Conservation (phyloP, 2,888 invertebrate species). For the Actias luna region DNA sequence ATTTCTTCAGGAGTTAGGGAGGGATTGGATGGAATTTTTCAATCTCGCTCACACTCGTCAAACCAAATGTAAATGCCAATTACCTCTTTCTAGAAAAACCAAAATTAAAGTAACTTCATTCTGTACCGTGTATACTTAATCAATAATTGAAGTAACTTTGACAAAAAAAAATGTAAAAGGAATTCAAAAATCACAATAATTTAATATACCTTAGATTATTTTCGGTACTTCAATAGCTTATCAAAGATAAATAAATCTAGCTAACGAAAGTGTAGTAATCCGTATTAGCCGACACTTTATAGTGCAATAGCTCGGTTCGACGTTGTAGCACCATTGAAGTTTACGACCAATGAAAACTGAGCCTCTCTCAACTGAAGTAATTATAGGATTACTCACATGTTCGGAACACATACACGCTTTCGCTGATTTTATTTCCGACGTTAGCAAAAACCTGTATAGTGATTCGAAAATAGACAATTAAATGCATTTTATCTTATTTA, state of each 20-base stretch:
- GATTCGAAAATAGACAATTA: not conserved
- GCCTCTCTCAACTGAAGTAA: conserved; percentile 65
- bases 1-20: too few species aligned
- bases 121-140: too few species aligned
- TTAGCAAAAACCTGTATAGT: not conserved
- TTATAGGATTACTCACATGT: conserved; percentile 72
- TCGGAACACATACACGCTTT: conserved; percentile 33
- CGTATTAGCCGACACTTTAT: conserved; percentile 74
- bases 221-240: conserved; percentile 25
- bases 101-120: too few species aligned
- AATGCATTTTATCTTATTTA: not conserved
- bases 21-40: too few species aligned
- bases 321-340: conserved; percentile 66
- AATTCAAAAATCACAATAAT: not conserved
- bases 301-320: conserved; percentile 64
- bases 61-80: too few species aligned
- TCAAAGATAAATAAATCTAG: conserved; percentile 57
- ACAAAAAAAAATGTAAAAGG: too few species aligned
- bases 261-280: conserved; percentile 65
- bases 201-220: conserved; percentile 11
- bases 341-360: conserved; percentile 75
- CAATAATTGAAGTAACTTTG: too few species aligned
- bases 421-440: conserved; percentile 12
- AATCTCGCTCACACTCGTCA: too few species aligned
- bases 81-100: too few species aligned